Conservation (phyloP, 2,888 invertebrate species). For the Eupithecia vulgata region DNA sequence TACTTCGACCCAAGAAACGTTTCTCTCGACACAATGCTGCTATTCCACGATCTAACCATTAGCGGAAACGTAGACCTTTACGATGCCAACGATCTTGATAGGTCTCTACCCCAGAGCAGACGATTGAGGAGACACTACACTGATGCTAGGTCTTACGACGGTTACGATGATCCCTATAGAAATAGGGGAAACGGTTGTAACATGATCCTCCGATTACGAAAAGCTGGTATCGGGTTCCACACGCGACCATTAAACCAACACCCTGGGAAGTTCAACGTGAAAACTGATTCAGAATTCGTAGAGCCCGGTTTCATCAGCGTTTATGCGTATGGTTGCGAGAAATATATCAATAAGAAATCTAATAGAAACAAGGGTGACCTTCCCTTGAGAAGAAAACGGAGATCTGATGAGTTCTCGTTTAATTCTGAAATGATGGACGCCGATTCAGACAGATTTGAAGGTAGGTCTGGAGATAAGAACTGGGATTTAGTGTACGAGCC, state of each 20-base stretch:
- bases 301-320: conserved; percentile 94
- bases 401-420: conserved; percentile 76
- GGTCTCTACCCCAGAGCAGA: conserved; percentile 62
- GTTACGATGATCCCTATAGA: conserved; percentile 58
- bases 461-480: conserved; percentile 62
- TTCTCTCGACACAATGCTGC: conserved; percentile 89
- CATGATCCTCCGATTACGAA: conserved; percentile 90
- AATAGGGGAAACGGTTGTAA: conserved; percentile 85
- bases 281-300: conserved; percentile 92
- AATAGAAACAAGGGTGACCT: conserved; percentile 70
- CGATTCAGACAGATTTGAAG: conserved; percentile 55
- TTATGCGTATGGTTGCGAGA: conserved; percentile 92
- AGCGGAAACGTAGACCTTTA: conserved; percentile 89
- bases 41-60: conserved; percentile 91
- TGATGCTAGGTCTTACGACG: conserved; percentile 67
- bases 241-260: conserved; percentile 88
- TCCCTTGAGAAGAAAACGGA: conserved; percentile 63
- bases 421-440: conserved; percentile 62
- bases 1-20: conserved; percentile 89
- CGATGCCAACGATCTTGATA: conserved; percentile 71
- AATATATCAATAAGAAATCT: conserved; percentile 76
- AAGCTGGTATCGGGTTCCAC: conserved; percentile 91
- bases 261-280: conserved; percentile 88
- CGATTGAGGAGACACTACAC: conserved; percentile 69
- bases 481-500: conserved; percentile 73